Evolutionary conservation across 2,797 vertebrate genomes (phyloP).

Genomic region (Acipenser ruthenus): DNA sequence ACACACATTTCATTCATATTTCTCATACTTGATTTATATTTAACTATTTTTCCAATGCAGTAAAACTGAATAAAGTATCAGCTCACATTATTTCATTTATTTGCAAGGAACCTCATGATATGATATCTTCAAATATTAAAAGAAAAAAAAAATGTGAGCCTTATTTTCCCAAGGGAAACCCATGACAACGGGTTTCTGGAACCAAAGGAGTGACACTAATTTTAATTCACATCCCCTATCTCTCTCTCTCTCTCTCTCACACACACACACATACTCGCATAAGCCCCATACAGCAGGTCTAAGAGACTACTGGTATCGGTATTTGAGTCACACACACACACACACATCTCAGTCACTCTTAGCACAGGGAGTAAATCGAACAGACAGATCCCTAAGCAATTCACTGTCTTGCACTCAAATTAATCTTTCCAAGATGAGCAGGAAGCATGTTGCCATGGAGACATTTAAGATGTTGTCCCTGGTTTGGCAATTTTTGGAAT

Average conservation of each 20-base stretch:
- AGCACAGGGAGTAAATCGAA: neutral
- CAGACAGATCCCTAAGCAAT: neutral
- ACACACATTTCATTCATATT: too few species aligned
- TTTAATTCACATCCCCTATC: neutral
- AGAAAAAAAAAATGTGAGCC: neutral
- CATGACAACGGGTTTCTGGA: neutral
- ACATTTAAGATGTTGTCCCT: slow-evolving; percentile 9
- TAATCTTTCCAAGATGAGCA: slow-evolving; percentile 7
- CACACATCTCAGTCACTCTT: neutral
- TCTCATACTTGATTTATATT: too few species aligned
- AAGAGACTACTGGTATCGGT: neutral
- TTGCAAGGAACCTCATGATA: neutral
- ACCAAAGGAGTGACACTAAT: neutral
- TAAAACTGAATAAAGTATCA: too few species aligned
- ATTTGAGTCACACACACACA: slow-evolving; percentile 1
- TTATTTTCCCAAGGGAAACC: neutral
- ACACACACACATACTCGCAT: too few species aligned
- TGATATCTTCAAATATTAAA: neutral
- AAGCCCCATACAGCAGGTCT: neutral
- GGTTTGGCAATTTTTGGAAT: slow-evolving; percentile 3
- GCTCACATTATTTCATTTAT: too few species aligned
- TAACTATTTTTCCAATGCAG: too few species aligned
- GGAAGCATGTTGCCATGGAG: slow-evolving; percentile 18
- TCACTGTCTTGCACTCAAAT: neutral
- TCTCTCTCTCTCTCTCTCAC: neutral